phyloP scores from a whole-genome alignment of 2,797 vertebrate genomes.

The Petrocephalus schoutedeni region DNA sequence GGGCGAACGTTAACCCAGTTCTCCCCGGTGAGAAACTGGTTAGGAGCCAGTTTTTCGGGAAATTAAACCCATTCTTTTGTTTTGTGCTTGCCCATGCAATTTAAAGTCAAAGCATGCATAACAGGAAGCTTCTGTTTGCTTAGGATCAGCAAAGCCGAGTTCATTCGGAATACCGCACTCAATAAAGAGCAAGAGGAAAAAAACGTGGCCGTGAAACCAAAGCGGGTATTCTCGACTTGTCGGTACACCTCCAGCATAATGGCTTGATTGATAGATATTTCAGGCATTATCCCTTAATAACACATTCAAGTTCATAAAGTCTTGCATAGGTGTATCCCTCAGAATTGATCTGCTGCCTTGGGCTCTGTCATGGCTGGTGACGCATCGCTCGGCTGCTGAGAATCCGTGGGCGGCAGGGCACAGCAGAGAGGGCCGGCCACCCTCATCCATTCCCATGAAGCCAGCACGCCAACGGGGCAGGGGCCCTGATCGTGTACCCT shows the following conservation, averaged over 20 bases:
- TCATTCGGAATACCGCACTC: not conserved
- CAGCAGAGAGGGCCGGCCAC: not conserved
- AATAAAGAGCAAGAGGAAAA: not conserved
- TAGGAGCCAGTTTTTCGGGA: not conserved
- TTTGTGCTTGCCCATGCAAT: not conserved
- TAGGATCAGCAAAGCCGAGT: not conserved
- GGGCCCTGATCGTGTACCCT: not conserved
- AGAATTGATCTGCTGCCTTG: slow-evolving; percentile 1
- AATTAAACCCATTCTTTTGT: not conserved
- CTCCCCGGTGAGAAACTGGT: not conserved
- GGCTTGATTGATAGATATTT: slow-evolving; percentile 12
- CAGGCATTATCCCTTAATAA: slow-evolving; percentile 13
- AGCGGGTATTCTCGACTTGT: not conserved
- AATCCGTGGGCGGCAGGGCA: not conserved
- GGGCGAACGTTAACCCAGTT: not conserved
- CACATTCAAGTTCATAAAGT: not conserved
- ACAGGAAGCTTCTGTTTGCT: not conserved
- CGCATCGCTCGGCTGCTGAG: not conserved
- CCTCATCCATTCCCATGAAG: not conserved
- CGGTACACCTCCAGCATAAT: slow-evolving; percentile 7
- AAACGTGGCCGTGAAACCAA: not conserved
- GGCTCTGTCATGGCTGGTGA: not conserved
- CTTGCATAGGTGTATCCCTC: not conserved
- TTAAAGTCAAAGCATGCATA: not conserved
- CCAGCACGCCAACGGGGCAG: not conserved